Conservation (phyloP, 2,797 vertebrate species). For the Fistularia commersonii region DNA sequence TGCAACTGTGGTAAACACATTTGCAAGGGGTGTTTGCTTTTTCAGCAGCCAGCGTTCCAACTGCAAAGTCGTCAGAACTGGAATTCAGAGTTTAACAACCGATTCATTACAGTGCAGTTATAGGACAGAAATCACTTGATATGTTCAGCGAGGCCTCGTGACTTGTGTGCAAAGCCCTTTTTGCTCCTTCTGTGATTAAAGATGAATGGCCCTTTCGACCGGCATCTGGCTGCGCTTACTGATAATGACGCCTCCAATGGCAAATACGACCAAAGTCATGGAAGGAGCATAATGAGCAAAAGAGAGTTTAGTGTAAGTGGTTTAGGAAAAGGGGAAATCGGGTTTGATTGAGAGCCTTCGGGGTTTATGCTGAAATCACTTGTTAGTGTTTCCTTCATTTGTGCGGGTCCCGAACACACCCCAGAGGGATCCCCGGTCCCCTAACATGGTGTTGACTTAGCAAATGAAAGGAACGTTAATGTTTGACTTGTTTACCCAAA, state of each 20-base stretch:
- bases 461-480: background rate
- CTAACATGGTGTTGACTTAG: background rate
- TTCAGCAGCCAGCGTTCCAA: too few relatives aligned
- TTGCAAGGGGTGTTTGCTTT: too few relatives aligned
- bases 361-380: constrained; percentile 11
- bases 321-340: constrained; percentile 43
- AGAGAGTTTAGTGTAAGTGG: constrained; percentile 21
- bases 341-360: constrained; percentile 18
- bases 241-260: constrained; percentile 52
- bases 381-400: constrained; percentile 4
- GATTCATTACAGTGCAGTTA: too few relatives aligned
- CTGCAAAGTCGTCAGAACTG: too few relatives aligned
- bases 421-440: background rate
- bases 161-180: constrained; percentile 8
- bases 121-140: background rate
- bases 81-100: too few relatives aligned
- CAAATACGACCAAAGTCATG: constrained; percentile 25
- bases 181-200: constrained; percentile 44
- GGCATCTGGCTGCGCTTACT: constrained; percentile 48
- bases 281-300: constrained; percentile 27
- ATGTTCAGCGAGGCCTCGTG: background rate
- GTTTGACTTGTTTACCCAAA: background rate
- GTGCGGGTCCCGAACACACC: background rate
- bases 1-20: too few relatives aligned
- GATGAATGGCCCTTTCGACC: constrained; percentile 48